phyloP scores from a whole-genome alignment of 1,140 invertebrate species.

The Cepaea nemoralis region DNA sequence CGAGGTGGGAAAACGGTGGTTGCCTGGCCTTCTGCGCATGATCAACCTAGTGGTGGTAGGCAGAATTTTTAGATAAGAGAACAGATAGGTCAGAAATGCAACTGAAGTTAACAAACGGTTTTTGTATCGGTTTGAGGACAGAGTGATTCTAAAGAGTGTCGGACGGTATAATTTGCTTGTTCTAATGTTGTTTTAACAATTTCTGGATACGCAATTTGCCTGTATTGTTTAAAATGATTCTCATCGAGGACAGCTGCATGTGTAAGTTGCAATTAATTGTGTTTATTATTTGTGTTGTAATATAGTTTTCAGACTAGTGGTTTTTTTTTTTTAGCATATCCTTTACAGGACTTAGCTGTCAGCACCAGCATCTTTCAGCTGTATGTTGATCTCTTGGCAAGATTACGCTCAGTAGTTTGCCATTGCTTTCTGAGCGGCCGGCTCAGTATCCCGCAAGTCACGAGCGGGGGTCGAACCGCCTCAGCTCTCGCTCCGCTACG shows the following conservation, averaged over 20 bases:
- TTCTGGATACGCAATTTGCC: not conserved
- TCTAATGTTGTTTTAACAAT: not conserved
- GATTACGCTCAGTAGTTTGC: no score
- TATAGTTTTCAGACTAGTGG: no score
- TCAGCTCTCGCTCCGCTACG: no score
- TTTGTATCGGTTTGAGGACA: not conserved
- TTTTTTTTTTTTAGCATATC: no score
- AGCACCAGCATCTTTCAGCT: no score
- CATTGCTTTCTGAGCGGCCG: no score
- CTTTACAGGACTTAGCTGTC: no score
- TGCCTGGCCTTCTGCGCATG: not conserved
- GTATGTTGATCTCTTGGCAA: no score
- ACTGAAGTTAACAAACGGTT: not conserved
- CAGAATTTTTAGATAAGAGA: slow-evolving; percentile 5
- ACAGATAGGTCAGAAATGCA: not conserved
- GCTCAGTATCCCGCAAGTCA: no score
- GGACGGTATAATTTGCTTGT: not conserved
- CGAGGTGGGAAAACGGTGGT: no score
- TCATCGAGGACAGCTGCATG: not conserved
- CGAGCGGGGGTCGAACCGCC: no score
- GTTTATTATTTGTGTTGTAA: no score
- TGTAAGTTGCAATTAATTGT: not conserved
- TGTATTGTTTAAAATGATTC: not conserved
- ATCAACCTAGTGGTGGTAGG: not conserved
- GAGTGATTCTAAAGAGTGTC: not conserved